Base-by-base conservation (phyloP, 2,888 invertebrate species). In the Deilephila elpenor region DNA sequence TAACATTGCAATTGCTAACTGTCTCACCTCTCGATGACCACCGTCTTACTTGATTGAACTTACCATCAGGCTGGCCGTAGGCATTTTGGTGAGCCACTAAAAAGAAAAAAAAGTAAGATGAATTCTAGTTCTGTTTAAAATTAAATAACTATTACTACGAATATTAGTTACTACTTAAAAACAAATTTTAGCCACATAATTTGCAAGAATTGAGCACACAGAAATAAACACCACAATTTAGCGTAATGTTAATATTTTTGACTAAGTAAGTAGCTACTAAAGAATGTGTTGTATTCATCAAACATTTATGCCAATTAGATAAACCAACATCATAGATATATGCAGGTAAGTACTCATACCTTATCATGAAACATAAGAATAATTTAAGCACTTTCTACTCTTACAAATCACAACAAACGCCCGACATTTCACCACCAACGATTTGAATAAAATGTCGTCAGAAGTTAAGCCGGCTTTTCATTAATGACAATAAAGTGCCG, bases 361-460 rank as follows among this genome's bases (percentile, higher is more conserved):
- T 37, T 37, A 37, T 37, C 8, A 37, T n/a, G 5, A 56, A 56
- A 56, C 3, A 5, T 17, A 4, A 1, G 5, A 56, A 11, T 1
- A 1, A 5, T n/a, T 5, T 56, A 56, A 56, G 7, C 56, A 51
- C 51, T 67, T 67, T 71, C 34, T 64, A 64, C 64, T 59, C 32
- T 71, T 56, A 8, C 11, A 59, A 56, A 53, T 17, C 5, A n/a
- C 6, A 32, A 64, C 34, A 62, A 29, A 67, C 64, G 64, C 17
- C 2, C 20, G 44, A 44, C 67, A 67, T 67, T 67, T 25, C 44
- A 11, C 64, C 44, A 8, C 11, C 20, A 44, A 5, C 37, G 11
- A 75, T 75, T 75, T 74, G 74, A 75, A 75, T 75, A 67, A 67
- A 73, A 75, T 72, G 71, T 70, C 64, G 44, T 60, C 44, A 51